phyloP scores from a whole-genome alignment of 1,140 invertebrate species.

The Euura lappo region DNA sequence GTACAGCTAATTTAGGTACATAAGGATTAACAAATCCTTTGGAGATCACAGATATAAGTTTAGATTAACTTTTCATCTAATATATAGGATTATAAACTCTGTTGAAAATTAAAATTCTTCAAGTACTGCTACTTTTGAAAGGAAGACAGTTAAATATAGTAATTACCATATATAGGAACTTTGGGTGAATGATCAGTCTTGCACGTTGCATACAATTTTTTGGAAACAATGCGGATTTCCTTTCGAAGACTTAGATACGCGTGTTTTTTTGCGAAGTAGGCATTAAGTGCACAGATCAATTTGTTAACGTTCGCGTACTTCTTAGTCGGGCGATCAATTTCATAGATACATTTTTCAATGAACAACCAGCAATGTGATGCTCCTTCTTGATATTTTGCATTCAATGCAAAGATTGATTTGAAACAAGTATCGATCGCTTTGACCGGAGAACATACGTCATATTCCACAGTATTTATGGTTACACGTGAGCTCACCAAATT shows the following conservation, averaged over 20 bases:
- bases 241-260: neutral
- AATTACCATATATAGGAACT: neutral
- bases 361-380: neutral
- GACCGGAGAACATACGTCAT: neutral
- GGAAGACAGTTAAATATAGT: neutral
- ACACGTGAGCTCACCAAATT: neutral
- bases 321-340: conserved; percentile 3
- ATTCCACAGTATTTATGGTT: neutral
- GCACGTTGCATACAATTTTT: neutral
- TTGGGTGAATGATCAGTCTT: neutral
- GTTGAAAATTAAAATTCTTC: no score
- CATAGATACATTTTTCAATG: conserved; percentile 2
- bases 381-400: conserved; percentile 6
- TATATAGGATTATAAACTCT: no score
- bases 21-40: no score
- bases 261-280: neutral
- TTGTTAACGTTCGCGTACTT: neutral
- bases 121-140: no score
- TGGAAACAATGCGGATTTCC: neutral
- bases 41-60: no score
- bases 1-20: no score
- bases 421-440: conserved; percentile 6
- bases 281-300: neutral
- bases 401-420: conserved; percentile 10
- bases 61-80: no score